phyloP scores from a whole-genome alignment of 2,888 invertebrate genomes.

The Xestia rhomboidea region DNA sequence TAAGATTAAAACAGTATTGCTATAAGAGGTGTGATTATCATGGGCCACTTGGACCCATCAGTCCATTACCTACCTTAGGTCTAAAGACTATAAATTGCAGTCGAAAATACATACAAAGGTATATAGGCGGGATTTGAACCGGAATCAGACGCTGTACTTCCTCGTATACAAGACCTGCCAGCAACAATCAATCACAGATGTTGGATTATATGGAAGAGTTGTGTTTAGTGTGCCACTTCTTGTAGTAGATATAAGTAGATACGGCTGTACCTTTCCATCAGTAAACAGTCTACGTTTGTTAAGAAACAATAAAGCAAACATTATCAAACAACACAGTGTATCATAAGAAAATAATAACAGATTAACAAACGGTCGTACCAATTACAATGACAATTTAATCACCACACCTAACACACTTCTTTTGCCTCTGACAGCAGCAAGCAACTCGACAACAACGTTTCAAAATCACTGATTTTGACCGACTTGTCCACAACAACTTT shows the following conservation, averaged over 20 bases:
- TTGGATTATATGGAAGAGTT: neutral
- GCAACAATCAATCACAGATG: neutral
- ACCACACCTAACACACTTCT: neutral
- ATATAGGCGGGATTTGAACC: neutral
- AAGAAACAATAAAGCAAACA: neutral
- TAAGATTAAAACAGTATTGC: neutral
- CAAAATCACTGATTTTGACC: neutral
- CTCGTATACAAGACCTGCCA: neutral
- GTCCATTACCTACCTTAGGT: neutral
- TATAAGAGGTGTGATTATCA: neutral
- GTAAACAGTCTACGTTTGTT: neutral
- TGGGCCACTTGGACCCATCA: neutral
- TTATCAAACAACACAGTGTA: neutral
- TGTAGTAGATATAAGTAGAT: neutral
- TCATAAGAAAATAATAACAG: neutral
- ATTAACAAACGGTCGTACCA: neutral
- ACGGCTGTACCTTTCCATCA: neutral
- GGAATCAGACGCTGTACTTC: constrained; percentile 25
- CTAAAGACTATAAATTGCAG: neutral
- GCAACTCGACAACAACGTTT: neutral
- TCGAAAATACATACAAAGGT: neutral
- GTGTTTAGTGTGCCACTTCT: neutral
- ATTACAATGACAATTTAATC: neutral
- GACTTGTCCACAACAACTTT: neutral
- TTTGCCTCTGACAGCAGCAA: neutral